Base-by-base conservation (phyloP, 2,113 vertebrate genomes). In the Emydura subglobosa region DNA sequence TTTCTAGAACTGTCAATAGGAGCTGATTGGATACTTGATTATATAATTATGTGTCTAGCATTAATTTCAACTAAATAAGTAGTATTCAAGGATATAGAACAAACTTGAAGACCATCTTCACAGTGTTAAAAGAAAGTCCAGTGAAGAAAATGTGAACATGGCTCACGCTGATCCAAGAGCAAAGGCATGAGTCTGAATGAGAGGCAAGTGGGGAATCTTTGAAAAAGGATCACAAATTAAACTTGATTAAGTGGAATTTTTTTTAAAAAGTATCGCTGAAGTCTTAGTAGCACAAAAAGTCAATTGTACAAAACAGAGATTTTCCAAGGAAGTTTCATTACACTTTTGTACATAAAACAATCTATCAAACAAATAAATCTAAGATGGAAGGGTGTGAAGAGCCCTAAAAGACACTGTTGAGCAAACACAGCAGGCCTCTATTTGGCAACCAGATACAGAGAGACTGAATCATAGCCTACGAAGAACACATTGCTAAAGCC, bases 211-310 rank as follows among this genome's bases (percentile, higher is more conserved):
- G 9, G 34, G 17, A n/a, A 68, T 2, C 17, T 68, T 39, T 68
- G 16, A 39, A 68, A 68, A 68, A 39, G 34, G 65, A 10, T 72
- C 65, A 72, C n/a, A 72, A 72, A 39, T 39, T 39, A 39, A 72
- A 39, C 19, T 87, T 42, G 0, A 2, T 79, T 59, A 24, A 53
- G 82, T 82, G 78, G 1, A 0, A 9, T 2, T 76, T n/a, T 10
- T 39, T n/a, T 39, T 10, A 9, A 0, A 0, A 74, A 13, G 0
- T 24, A 85, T 1, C 25, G 3, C 49, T 47, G 29, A 74, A 94
- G 87, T 83, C 61, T 65, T 34, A 57, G 2, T 59, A 50, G 53
- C 53, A 3, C 3, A 16, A 11, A 86, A 86, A 88, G 5, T 5
- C 8, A 89, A 61, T 0, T 1, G 10, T 44, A 13, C 7, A 54